A percentile compares a stretch with the other conserved stretches of the same genome.
Conservation (phyloP, 2,888 invertebrate species). For the Brachylomia viminalis region DNA sequence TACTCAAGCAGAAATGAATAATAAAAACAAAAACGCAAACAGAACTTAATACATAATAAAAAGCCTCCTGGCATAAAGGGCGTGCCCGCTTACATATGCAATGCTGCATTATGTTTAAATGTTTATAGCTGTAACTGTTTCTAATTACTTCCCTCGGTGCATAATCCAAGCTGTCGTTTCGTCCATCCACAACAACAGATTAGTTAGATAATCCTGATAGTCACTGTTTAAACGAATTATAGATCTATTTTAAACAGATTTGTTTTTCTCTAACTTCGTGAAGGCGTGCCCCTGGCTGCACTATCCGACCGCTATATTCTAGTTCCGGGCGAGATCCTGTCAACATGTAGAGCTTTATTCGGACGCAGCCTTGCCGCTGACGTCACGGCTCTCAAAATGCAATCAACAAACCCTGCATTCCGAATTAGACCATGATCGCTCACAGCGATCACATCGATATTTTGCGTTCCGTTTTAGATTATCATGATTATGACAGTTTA, state of each 20-base stretch:
- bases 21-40: too few relatives aligned
- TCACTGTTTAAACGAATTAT: background rate
- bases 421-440: too few relatives aligned
- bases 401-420: too few relatives aligned
- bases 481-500: too few relatives aligned
- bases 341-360: constrained; percentile 1
- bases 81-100: too few relatives aligned
- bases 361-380: constrained; percentile 13
- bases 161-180: background rate
- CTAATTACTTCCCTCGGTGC: background rate
- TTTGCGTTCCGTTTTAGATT: too few relatives aligned
- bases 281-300: background rate
- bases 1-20: too few relatives aligned
- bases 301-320: background rate
- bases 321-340: background rate
- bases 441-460: too few relatives aligned
- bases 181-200: background rate
- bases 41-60: too few relatives aligned
- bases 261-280: background rate
- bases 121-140: too few relatives aligned
- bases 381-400: constrained; percentile 43
- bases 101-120: too few relatives aligned
- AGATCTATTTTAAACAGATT: background rate
- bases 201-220: background rate
- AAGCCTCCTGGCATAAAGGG: too few relatives aligned